A percentile compares a stretch with the other conserved stretches of the same genome.
Conservation (phyloP, 2,113 vertebrate genomes). For the Saimiri boliviensis region DNA sequence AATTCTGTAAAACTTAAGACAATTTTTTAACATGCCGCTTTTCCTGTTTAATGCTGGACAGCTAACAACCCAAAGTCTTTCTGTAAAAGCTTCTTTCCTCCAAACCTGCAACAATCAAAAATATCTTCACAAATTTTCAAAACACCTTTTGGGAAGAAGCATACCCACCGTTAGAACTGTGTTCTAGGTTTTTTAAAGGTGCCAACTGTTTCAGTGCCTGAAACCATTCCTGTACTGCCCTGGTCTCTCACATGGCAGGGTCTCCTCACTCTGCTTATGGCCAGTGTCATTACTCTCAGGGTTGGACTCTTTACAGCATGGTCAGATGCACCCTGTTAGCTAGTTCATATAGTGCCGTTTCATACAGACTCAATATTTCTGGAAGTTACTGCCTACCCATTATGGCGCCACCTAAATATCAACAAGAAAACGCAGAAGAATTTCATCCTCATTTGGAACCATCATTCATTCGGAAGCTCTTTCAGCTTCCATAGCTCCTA, state of each 20-base stretch:
- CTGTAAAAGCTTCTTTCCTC: neutral
- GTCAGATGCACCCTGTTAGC: rapidly evolving
- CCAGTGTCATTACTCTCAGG: neutral
- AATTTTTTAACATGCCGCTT: neutral
- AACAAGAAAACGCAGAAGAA: neutral
- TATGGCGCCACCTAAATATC: neutral
- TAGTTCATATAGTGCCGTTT: neutral
- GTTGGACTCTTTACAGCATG: neutral
- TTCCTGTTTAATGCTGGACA: neutral
- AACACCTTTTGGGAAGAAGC: neutral
- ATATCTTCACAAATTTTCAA: neutral
- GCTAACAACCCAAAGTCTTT: neutral
- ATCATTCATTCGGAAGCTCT: neutral
- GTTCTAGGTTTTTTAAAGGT: neutral
- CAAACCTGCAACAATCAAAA: neutral
- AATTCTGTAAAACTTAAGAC: neutral
- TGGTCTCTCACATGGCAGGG: neutral
- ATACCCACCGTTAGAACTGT: neutral
- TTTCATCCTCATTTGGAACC: neutral
- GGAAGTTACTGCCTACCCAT: neutral
- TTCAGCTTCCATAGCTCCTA: rapidly evolving
- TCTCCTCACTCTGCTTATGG: neutral
- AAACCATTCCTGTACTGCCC: rapidly evolving
- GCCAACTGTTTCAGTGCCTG: neutral
- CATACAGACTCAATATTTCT: neutral